Conservation (phyloP, 1,140 invertebrate species). For the Drosophila nigromelanica region DNA sequence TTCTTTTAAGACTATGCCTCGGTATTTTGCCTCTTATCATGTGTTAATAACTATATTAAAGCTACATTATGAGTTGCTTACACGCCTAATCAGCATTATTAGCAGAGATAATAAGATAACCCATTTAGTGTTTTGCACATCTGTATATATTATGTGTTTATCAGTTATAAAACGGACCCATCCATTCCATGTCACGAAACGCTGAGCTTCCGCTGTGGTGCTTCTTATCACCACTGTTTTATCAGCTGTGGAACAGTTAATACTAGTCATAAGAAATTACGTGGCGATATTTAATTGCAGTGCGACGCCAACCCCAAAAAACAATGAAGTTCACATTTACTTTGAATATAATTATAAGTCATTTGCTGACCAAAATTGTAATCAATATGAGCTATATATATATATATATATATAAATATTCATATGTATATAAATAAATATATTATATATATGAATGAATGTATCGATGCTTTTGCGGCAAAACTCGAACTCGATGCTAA, state of each 20-base stretch:
- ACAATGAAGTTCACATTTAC: constrained; percentile 1
- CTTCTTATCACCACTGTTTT: constrained; percentile 6
- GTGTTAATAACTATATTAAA: not conserved
- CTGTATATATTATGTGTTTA: not conserved
- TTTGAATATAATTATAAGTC: not conserved
- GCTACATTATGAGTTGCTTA: not conserved
- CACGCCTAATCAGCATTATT: constrained; percentile 6
- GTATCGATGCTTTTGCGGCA: not conserved
- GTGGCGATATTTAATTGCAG: constrained; percentile 8
- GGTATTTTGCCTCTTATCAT: not conserved
- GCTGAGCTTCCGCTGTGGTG: constrained; percentile 2
- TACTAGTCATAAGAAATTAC: constrained; percentile 6
- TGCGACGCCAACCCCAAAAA: not conserved
- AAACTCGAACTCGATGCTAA: constrained; percentile 11
- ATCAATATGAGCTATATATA: constrained; percentile 5
- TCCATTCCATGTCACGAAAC: not conserved
- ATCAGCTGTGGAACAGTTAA: constrained; percentile 2
- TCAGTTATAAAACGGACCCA: constrained; percentile 5
- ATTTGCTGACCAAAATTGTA: constrained; percentile 1
- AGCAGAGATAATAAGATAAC: constrained; percentile 12
- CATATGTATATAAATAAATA: not conserved
- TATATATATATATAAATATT: not conserved
- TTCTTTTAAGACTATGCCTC: not conserved
- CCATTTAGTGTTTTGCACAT: constrained; percentile 1
- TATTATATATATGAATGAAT: not conserved